Percentiles rank a stretch among this genome's conserved stretches.
phyloP scores from a whole-genome alignment of 1,140 invertebrate genomes.

The Trachelipus rathkii region DNA sequence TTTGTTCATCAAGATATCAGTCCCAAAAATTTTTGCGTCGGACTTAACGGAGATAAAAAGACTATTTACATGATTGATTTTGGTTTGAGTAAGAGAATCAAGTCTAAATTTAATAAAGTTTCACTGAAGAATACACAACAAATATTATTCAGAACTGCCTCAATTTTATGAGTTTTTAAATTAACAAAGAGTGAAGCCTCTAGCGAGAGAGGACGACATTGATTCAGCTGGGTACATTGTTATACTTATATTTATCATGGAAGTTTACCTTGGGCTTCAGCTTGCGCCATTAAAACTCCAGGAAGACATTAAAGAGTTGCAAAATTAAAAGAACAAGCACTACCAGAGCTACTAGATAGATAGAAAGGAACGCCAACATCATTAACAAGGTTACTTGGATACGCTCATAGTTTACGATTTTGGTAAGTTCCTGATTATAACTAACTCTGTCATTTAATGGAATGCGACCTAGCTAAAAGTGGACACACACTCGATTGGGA shows the following conservation, averaged over 20 bases:
- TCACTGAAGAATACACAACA: background rate
- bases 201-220: background rate
- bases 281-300: background rate
- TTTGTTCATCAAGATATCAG: background rate
- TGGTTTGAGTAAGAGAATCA: background rate
- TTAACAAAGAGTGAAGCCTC: background rate
- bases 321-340: background rate
- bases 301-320: background rate
- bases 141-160: background rate
- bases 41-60: background rate
- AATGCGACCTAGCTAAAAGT: background rate
- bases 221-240: background rate
- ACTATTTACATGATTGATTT: slow-evolving; percentile 4
- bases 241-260: slow-evolving; percentile 1
- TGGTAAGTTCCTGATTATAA: background rate
- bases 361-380: background rate
- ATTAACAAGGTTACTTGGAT: background rate
- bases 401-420: background rate
- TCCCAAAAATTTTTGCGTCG: background rate
- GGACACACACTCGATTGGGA: background rate
- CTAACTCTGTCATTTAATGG: slow-evolving; percentile 2
- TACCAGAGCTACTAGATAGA: background rate
- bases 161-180: background rate
- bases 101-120: background rate
- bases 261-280: background rate